Evolutionary conservation across 2,113 vertebrate genomes (phyloP), one percentile per base, ranked within the genome.

Genomic region (Peromyscus maniculatus): DNA sequence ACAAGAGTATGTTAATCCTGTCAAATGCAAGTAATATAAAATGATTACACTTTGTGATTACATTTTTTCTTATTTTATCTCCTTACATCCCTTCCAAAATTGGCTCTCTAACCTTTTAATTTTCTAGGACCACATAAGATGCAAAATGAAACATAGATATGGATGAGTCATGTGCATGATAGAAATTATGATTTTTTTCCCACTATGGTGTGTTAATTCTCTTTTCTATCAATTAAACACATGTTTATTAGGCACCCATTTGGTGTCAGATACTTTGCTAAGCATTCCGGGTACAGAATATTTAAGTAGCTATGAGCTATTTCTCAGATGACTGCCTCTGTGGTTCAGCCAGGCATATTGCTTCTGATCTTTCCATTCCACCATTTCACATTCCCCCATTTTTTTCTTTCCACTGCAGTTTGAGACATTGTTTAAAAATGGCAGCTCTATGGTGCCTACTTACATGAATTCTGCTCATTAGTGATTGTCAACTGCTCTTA

Each of bases 1-100:
- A 84, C 92, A 96, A 92, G 52, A 84, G 17, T 1, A 17, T 84
- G 69, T 93, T 94, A 92, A 89, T 94, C 64, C 83, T 93, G 24
- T 59, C 86, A 96, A 95, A 78, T 11, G 80, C 26, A 13, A 67
- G 59, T 77, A 93, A 77, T 55, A 77, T 84, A 88, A 91, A 90
- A 19, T 94, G 92, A 95, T 93, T 87, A 91, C 9, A 90, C 62
- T 89, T 95, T 55, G 66, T 96, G 59, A 66, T 93, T 91, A 89
- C 17, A 82, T 24, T 80, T 96, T 96, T 57, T 91, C 93, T 90
- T 72, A 57, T 92, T 95, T 97, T 94, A 95, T 96, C 66, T 93
- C 15, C 5, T 31, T 79, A 80, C 0, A 28, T 92, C 79, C 28
- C 57, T 95, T n/a, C 94, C 33, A 49, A 62, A 94, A 77, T 87